A percentile compares a stretch with the other conserved stretches of the same genome.
Evolutionary conservation across 2,888 invertebrate species (phyloP).

Genomic region (Clistopyga incitator): DNA sequence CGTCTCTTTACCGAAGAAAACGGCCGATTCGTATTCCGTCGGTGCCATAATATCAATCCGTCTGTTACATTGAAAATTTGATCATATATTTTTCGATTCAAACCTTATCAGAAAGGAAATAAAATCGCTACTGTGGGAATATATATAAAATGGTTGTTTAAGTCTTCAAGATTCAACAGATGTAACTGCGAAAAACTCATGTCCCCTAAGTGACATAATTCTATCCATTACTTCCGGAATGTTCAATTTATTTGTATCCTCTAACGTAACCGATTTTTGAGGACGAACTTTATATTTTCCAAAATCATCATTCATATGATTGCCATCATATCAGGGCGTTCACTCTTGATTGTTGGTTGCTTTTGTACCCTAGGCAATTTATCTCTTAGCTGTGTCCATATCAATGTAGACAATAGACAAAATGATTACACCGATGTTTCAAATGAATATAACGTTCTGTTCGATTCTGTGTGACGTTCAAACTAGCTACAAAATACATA

Average conservation of each 20-base stretch:
- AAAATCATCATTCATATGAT: no score
- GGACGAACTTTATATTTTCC: no score
- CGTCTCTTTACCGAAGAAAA: background rate
- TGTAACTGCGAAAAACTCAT: background rate
- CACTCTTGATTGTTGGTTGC: no score
- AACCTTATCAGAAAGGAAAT: background rate
- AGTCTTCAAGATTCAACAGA: background rate
- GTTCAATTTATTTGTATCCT: no score
- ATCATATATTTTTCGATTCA: background rate
- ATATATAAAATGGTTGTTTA: background rate
- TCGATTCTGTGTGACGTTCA: slow-evolving; percentile 9
- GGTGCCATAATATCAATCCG: background rate
- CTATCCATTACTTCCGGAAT: no score
- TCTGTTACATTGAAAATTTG: background rate
- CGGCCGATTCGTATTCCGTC: background rate
- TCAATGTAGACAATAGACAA: background rate
- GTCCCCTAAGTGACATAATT: no score
- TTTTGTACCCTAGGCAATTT: no score
- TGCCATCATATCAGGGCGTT: no score
- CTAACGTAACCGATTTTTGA: no score
- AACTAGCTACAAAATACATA: background rate
- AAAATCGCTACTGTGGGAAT: background rate
- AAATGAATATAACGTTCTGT: background rate
- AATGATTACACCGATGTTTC: background rate
- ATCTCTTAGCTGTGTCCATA: background rate